phyloP scores from a whole-genome alignment of 2,888 invertebrate species.

The Leptopterna dolabrata region DNA sequence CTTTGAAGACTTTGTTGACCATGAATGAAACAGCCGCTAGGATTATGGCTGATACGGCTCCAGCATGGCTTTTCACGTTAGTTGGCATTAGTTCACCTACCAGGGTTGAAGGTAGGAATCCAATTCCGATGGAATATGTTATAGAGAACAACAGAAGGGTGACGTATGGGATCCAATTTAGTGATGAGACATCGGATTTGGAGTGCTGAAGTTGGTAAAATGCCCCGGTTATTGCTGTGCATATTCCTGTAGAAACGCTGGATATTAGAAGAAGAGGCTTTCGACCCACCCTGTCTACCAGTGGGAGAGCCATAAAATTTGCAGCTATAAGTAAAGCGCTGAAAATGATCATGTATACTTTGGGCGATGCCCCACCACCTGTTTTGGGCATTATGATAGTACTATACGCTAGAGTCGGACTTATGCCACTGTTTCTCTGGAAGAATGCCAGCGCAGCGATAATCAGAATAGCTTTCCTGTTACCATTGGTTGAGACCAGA shows the following conservation, averaged over 20 bases:
- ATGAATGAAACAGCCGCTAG: conserved; percentile 60
- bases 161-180: conserved; percentile 69
- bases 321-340: conserved; percentile 57
- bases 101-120: conserved; percentile 65
- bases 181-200: conserved; percentile 64
- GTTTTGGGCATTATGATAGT: conserved; percentile 73
- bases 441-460: conserved; percentile 60
- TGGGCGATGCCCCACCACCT: conserved; percentile 62
- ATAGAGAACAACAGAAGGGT: conserved; percentile 73
- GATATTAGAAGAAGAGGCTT: conserved; percentile 60
- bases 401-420: conserved; percentile 74
- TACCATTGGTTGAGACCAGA: conserved; percentile 58
- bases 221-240: conserved; percentile 54
- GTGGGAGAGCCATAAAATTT: conserved; percentile 57
- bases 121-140: conserved; percentile 72
- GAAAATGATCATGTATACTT: conserved; percentile 61
- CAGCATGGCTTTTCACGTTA: conserved; percentile 62
- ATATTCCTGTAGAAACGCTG: conserved; percentile 51
- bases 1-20: conserved; percentile 59
- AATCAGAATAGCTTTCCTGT: conserved; percentile 61
- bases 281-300: conserved; percentile 60
- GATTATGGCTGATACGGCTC: conserved; percentile 60
- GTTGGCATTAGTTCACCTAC: conserved; percentile 62
- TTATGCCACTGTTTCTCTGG: conserved; percentile 74
- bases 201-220: conserved; percentile 58